phyloP scores from a whole-genome alignment of 53 echinoderm and acorn worm genomes.

The Mesocentrotus franciscanus region DNA sequence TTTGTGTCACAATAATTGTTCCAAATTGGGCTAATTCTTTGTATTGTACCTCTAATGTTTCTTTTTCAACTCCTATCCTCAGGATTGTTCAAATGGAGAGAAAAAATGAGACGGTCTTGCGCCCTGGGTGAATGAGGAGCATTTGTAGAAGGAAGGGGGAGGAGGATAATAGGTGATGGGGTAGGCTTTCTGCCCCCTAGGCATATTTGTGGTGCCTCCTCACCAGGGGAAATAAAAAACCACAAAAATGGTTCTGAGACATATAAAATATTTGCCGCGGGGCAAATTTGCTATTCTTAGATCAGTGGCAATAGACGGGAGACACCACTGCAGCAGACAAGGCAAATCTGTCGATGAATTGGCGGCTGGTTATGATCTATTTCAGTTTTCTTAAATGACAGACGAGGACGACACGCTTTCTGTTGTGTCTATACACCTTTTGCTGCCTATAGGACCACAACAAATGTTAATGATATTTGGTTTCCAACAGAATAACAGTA shows the following conservation, averaged over 20 bases:
- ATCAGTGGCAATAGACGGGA: slow-evolving; percentile 9
- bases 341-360: slow-evolving; percentile 19
- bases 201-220: slow-evolving; percentile 47
- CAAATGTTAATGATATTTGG: neutral
- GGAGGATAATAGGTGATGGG: slow-evolving; percentile 37
- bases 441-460: neutral
- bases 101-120: slow-evolving; percentile 16
- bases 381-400: slow-evolving; percentile 23
- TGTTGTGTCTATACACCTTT: neutral
- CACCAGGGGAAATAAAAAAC: slow-evolving; percentile 59
- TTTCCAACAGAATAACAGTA: neutral
- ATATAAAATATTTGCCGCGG: slow-evolving; percentile 36
- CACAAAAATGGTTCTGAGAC: slow-evolving; percentile 46
- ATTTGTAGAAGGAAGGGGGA: slow-evolving; percentile 18
- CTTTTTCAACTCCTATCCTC: slow-evolving; percentile 1
- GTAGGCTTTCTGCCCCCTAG: slow-evolving; percentile 34
- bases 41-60: slow-evolving; percentile 49
- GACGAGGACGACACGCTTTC: neutral
- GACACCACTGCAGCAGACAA: neutral
- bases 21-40: slow-evolving; percentile 66
- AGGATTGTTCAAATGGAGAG: slow-evolving; percentile 15
- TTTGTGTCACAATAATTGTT: slow-evolving; percentile 61
- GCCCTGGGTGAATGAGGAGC: neutral
- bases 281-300: slow-evolving; percentile 48
- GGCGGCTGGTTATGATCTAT: slow-evolving; percentile 11